These are phyloP conservation scores for Heliconius himera DNA, from an alignment of 1,140 invertebrate species.

Conservation along the genomic window DNA sequence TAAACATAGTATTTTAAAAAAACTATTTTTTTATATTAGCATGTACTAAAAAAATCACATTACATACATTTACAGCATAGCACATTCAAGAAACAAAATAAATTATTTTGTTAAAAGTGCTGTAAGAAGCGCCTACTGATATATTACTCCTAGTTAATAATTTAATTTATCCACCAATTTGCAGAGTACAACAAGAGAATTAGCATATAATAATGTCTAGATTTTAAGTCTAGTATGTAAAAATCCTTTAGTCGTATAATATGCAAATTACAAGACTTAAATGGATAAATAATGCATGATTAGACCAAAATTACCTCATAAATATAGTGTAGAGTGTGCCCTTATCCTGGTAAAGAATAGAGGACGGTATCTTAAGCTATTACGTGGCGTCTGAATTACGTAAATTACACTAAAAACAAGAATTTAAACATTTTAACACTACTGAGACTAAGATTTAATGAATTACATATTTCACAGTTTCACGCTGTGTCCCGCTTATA, in stretches of 20 bases:
- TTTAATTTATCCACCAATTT: not conserved
- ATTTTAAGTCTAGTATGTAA: not conserved
- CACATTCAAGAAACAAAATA: too few species aligned
- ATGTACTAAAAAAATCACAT: too few species aligned
- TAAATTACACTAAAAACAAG: constrained; percentile 23
- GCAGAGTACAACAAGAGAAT: not conserved
- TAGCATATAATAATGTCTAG: not conserved
- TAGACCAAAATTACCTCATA: constrained; percentile 37
- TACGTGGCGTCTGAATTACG: constrained; percentile 26
- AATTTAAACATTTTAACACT: constrained; percentile 24
- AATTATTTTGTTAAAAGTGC: too few species aligned
- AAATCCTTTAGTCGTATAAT: not conserved
- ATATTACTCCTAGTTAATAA: too few species aligned
- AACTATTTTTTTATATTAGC: too few species aligned
- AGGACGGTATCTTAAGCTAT: constrained; percentile 33
- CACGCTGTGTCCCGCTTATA: not conserved
- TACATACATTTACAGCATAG: too few species aligned
- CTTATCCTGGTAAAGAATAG: constrained; percentile 31
- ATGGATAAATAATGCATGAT: constrained; percentile 32
- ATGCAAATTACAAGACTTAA: constrained; percentile 16
- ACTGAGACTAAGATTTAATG: not conserved
- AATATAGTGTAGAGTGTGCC: constrained; percentile 28
- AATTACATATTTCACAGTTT: not conserved
- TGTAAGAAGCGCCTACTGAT: too few species aligned
- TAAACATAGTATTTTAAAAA: too few species aligned